Evolutionary conservation across 2,797 vertebrate species (phyloP).

Genomic region (Myripristis murdjan): DNA sequence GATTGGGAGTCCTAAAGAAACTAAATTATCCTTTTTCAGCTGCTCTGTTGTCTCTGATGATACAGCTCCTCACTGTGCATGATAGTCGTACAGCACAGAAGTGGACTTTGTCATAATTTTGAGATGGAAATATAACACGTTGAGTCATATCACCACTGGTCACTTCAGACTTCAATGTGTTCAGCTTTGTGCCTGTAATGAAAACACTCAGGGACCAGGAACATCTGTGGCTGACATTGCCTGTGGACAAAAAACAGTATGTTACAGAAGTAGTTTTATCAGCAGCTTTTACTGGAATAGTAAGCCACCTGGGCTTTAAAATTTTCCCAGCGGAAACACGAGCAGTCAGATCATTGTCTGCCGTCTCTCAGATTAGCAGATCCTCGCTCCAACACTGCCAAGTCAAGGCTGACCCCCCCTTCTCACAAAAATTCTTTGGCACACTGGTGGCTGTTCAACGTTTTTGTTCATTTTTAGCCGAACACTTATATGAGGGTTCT

Average conservation of each 20-base stretch:
- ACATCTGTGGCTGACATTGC: slow-evolving; percentile 47
- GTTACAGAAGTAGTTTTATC: slow-evolving; percentile 29
- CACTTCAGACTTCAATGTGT: background rate
- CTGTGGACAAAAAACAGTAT: slow-evolving; percentile 23
- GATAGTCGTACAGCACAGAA: background rate
- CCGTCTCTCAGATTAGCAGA: slow-evolving; percentile 18
- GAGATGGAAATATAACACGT: background rate
- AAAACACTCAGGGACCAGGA: slow-evolving; percentile 17
- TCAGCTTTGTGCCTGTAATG: slow-evolving; percentile 22
- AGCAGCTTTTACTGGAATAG: slow-evolving; percentile 22
- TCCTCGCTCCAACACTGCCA: background rate
- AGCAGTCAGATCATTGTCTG: background rate
- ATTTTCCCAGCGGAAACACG: slow-evolving; percentile 18
- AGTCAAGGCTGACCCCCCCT: background rate
- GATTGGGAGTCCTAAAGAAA: background rate
- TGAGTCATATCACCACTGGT: background rate
- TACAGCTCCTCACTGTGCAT: background rate
- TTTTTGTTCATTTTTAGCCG: slow-evolving; percentile 19
- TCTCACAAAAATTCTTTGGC: slow-evolving; percentile 17
- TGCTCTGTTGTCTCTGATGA: slow-evolving; percentile 5
- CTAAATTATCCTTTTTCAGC: background rate
- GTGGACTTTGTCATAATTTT: background rate
- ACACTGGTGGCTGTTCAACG: slow-evolving; percentile 4
- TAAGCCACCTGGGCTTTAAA: slow-evolving; percentile 35
- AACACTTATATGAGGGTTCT: background rate